Conservation (phyloP, 2,888 invertebrate species). For the Megaustenia siamemsis region DNA sequence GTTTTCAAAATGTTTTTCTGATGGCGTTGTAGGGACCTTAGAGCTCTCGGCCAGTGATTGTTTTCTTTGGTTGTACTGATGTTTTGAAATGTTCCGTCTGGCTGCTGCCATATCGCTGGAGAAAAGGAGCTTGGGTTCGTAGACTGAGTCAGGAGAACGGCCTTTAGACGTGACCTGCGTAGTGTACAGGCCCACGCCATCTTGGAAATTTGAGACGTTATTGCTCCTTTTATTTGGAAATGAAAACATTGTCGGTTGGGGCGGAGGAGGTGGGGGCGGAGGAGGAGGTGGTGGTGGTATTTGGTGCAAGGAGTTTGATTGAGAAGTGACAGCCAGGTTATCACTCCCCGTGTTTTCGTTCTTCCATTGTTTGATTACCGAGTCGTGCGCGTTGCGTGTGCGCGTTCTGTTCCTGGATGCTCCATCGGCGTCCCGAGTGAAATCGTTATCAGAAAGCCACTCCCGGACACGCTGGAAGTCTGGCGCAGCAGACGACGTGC, state of each 20-base stretch:
- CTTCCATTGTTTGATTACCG: background rate
- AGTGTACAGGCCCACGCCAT: background rate
- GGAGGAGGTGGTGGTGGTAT: background rate
- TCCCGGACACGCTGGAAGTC: conserved; percentile 42
- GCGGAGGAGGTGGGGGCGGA: background rate
- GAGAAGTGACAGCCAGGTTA: background rate
- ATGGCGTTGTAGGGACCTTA: background rate
- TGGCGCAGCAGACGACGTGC: conserved; percentile 28
- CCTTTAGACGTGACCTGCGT: background rate
- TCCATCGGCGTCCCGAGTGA: conserved; percentile 19
- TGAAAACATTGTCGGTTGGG: background rate
- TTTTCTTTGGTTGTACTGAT: no score
- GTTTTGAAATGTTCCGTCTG: no score
- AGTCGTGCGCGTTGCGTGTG: background rate
- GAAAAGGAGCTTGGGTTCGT: background rate
- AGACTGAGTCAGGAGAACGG: background rate
- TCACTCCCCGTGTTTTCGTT: background rate
- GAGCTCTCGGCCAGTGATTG: background rate
- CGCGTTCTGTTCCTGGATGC: background rate
- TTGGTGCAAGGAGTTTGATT: background rate
- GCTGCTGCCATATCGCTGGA: conserved; percentile 13
- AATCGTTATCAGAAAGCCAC: conserved; percentile 50
- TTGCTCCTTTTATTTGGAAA: background rate
- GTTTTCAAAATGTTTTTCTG: conserved; percentile 19
- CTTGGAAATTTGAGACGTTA: no score